These are phyloP conservation scores for Rhizoglyphus robini DNA, from an alignment of 1,140 invertebrate species.

Conservation along the genomic window DNA sequence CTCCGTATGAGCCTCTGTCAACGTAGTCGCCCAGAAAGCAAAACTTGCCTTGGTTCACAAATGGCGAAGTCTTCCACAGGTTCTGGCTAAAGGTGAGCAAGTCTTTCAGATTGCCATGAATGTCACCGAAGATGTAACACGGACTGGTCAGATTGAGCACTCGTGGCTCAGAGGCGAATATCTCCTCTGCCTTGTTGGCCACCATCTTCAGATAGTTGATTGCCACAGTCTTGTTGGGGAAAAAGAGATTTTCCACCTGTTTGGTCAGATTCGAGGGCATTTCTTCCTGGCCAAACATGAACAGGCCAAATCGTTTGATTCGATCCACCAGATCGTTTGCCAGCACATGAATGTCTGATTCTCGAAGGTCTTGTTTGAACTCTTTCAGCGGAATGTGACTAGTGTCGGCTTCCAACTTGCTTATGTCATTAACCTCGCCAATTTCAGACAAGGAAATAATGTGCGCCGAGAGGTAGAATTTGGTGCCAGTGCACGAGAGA, in stretches of 20 bases:
- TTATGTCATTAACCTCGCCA: neutral
- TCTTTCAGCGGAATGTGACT: neutral
- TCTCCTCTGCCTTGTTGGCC: no score
- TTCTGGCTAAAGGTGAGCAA: constrained; percentile 46
- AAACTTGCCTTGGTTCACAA: constrained; percentile 35
- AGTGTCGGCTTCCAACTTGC: neutral
- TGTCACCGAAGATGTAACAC: no score
- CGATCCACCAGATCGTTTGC: neutral
- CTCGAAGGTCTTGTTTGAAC: no score
- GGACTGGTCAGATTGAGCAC: no score
- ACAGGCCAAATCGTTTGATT: neutral
- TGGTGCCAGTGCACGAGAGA: neutral
- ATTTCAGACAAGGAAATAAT: neutral
- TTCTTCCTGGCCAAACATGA: no score
- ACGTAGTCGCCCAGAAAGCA: constrained; percentile 54
- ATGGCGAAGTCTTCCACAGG: no score
- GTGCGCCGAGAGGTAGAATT: neutral
- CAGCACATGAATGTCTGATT: neutral
- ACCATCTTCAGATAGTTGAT: no score
- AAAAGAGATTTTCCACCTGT: neutral
- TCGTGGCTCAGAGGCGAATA: no score
- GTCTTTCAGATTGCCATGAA: no score
- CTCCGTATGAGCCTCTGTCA: constrained; percentile 44
- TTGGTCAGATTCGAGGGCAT: no score
- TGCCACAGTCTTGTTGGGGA: neutral